Evolutionary conservation across 2,888 invertebrate genomes (phyloP).

Genomic region (Tenthredo livida): DNA sequence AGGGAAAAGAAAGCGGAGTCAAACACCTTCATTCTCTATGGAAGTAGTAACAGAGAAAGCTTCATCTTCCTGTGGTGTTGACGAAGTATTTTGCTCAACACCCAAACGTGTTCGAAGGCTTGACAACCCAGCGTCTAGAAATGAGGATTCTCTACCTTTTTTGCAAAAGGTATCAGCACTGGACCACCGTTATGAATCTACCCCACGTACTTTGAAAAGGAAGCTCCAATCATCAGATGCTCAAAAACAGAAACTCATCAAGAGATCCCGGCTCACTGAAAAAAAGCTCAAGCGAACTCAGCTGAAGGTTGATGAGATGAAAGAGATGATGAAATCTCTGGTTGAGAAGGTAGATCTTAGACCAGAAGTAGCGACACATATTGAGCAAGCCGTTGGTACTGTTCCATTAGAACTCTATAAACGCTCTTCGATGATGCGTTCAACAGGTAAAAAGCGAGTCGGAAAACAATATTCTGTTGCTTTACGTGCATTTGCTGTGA

Average conservation of each 20-base stretch:
- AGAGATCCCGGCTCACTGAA: neutral
- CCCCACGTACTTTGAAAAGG: neutral
- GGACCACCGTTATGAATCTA: slow-evolving; percentile 25
- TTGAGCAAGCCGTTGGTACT: neutral
- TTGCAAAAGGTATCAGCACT: neutral
- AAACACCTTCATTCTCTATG: too few relatives aligned
- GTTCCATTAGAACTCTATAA: slow-evolving; percentile 2
- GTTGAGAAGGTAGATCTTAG: slow-evolving; percentile 11
- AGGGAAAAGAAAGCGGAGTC: too few relatives aligned
- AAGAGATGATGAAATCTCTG: slow-evolving; percentile 13
- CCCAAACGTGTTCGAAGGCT: too few relatives aligned
- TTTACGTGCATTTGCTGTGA: neutral
- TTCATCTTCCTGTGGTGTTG: too few relatives aligned
- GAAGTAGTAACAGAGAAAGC: too few relatives aligned
- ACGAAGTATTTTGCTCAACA: too few relatives aligned
- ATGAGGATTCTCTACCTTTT: neutral
- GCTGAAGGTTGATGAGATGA: slow-evolving; percentile 10
- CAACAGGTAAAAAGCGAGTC: neutral
- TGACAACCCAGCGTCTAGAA: too few relatives aligned
- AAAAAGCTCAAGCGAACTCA: slow-evolving; percentile 15
- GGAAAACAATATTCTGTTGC: neutral
- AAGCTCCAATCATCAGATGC: neutral
- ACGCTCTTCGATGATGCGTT: neutral
- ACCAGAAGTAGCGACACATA: neutral
- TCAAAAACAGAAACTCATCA: neutral